These are phyloP conservation scores for Heterotilapia buettikoferi DNA, from an alignment of 2,113 vertebrate genomes.

Conservation along the genomic window DNA sequence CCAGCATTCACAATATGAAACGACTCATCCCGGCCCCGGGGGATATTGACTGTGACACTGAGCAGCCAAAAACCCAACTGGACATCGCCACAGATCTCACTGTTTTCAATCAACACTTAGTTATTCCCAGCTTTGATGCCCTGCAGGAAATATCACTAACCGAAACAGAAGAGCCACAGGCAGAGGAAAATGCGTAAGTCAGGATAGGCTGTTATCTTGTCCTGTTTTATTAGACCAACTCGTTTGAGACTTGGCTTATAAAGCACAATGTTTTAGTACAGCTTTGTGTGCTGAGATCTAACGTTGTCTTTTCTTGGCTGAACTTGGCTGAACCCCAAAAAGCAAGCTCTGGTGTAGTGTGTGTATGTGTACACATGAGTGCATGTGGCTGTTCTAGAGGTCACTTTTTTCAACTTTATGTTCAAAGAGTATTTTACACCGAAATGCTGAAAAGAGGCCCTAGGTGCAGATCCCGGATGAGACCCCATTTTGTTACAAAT, in stretches of 20 bases:
- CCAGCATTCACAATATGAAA: conserved; percentile 42
- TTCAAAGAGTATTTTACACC: background rate
- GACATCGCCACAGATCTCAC: background rate
- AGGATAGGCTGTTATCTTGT: background rate
- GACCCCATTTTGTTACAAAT: background rate
- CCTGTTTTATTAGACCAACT: background rate
- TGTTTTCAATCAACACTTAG: background rate
- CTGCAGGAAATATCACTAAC: conserved; percentile 30
- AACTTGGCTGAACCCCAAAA: background rate
- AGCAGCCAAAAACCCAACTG: background rate
- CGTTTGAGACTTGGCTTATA: background rate
- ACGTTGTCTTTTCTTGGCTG: background rate
- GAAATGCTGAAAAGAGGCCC: background rate
- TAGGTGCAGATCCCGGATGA: background rate
- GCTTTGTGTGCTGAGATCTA: background rate
- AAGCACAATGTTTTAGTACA: background rate
- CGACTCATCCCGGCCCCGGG: conserved; percentile 40
- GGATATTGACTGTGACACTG: conserved; percentile 30
- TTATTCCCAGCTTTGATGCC: background rate
- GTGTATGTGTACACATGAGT: background rate
- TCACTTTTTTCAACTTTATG: background rate
- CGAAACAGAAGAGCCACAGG: background rate
- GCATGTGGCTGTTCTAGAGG: background rate
- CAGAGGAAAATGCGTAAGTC: conserved; percentile 50
- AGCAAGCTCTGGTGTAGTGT: background rate